Evolutionary conservation across 1,140 invertebrate genomes (phyloP).

Genomic region (Mylabris phalerata): DNA sequence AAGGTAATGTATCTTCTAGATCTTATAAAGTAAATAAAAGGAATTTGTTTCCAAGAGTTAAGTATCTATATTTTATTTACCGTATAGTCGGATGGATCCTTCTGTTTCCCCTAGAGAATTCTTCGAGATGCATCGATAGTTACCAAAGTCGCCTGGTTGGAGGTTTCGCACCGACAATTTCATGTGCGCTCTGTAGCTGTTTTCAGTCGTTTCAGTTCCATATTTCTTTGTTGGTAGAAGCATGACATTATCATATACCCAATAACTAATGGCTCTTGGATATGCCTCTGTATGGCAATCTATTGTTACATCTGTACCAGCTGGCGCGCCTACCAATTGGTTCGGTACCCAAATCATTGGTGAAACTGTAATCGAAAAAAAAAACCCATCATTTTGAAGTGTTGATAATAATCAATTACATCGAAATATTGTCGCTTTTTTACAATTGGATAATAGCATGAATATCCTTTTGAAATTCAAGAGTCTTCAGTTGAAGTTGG

Average conservation of each 20-base stretch:
- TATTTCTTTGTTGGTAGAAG: conserved; percentile 77
- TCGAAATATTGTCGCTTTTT: too few relatives aligned
- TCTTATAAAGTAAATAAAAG: background rate
- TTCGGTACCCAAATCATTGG: conserved; percentile 90
- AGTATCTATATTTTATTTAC: conserved; percentile 53
- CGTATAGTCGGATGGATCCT: conserved; percentile 84
- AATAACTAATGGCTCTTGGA: conserved; percentile 86
- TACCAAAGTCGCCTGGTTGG: conserved; percentile 70
- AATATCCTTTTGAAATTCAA: conserved; percentile 14
- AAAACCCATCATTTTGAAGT: background rate
- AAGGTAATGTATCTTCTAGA: background rate
- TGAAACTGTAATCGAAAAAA: conserved; percentile 59
- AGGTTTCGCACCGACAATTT: conserved; percentile 75
- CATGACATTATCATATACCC: conserved; percentile 82
- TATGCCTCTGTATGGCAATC: conserved; percentile 92
- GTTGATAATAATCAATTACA: background rate
- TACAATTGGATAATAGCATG: background rate
- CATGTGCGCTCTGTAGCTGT: conserved; percentile 79
- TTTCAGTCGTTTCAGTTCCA: conserved; percentile 66
- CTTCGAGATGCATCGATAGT: conserved; percentile 82
- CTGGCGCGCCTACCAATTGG: conserved; percentile 82
- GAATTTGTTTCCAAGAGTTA: conserved; percentile 16
- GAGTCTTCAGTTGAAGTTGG: conserved; percentile 15
- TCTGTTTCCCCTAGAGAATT: conserved; percentile 92
- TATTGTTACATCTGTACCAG: conserved; percentile 82